Conservation (phyloP, 2,797 vertebrate genomes). For the Picus viridis region DNA sequence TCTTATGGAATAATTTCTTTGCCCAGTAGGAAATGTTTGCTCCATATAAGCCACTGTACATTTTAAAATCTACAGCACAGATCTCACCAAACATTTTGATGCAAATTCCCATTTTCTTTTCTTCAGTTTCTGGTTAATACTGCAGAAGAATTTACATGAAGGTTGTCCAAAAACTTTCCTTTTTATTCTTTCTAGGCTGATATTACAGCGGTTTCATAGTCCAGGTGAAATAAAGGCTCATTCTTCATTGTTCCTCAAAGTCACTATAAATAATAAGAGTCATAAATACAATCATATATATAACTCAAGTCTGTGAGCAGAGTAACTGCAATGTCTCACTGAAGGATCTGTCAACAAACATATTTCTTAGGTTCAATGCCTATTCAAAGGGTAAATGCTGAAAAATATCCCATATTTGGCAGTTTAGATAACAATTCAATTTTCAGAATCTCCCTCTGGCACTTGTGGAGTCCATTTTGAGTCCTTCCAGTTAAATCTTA, state of each 20-base stretch:
- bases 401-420: slow-evolving; percentile 23
- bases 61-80: neutral
- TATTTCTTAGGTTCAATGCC: slow-evolving; percentile 17
- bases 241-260: neutral
- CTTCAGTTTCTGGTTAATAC: neutral
- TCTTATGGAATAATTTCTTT: neutral
- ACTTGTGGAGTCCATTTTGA: slow-evolving; percentile 17
- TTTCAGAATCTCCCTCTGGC: slow-evolving; percentile 29
- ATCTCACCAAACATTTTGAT: neutral
- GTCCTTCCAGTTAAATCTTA: neutral
- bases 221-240: neutral
- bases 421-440: slow-evolving; percentile 33
- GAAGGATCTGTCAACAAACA: neutral
- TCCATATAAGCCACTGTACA: neutral
- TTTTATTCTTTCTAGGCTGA: neutral
- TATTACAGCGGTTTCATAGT: slow-evolving; percentile 12
- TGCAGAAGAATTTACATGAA: neutral
- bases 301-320: neutral
- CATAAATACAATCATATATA: neutral
- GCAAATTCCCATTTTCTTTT: neutral
- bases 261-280: neutral
- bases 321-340: neutral
- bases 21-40: neutral
- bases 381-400: slow-evolving; percentile 15
- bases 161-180: neutral